These are phyloP conservation scores for Calvadosia cruxmelitensis DNA, from an alignment of 30 jellyfish, hydroid and myxozoan species.

Conservation along the genomic window DNA sequence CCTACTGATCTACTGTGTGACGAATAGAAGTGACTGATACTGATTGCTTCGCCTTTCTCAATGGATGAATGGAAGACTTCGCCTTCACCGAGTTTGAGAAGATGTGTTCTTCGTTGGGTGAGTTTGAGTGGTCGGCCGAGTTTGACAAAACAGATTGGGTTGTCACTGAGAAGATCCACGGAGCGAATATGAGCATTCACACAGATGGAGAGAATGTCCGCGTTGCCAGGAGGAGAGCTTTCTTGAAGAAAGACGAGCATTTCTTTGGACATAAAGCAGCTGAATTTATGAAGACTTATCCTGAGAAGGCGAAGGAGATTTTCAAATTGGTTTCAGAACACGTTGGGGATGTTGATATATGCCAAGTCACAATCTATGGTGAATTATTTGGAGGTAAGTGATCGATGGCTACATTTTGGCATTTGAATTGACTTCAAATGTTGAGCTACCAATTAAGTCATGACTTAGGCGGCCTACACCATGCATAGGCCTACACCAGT, in stretches of 20 bases:
- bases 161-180: slow-evolving; percentile 83
- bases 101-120: slow-evolving; percentile 34
- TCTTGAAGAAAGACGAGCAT: slow-evolving; percentile 39
- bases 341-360: slow-evolving; percentile 14
- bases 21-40: too few species aligned
- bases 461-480: too few species aligned
- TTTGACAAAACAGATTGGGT: slow-evolving; percentile 46
- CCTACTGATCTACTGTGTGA: too few species aligned
- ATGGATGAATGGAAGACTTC: slow-evolving; percentile 17
- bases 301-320: slow-evolving; percentile 47
- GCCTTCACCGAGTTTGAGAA: slow-evolving; percentile 63
- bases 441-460: too few species aligned
- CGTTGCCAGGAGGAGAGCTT: slow-evolving; percentile 81
- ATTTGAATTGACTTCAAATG: too few species aligned
- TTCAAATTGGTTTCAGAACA: slow-evolving; percentile 30
- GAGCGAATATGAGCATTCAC: slow-evolving; percentile 87
- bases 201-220: slow-evolving; percentile 55
- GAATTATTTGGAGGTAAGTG: slow-evolving; percentile 84
- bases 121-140: not conserved
- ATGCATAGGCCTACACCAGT: too few species aligned
- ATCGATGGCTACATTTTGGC: not conserved
- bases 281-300: slow-evolving; percentile 57
- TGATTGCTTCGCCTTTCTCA: too few species aligned
- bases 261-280: slow-evolving; percentile 39
- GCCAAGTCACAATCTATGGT: slow-evolving; percentile 69